These are phyloP conservation scores for Dicentrarchus labrax DNA, from an alignment of 2,113 vertebrate species.

Conservation along the genomic window DNA sequence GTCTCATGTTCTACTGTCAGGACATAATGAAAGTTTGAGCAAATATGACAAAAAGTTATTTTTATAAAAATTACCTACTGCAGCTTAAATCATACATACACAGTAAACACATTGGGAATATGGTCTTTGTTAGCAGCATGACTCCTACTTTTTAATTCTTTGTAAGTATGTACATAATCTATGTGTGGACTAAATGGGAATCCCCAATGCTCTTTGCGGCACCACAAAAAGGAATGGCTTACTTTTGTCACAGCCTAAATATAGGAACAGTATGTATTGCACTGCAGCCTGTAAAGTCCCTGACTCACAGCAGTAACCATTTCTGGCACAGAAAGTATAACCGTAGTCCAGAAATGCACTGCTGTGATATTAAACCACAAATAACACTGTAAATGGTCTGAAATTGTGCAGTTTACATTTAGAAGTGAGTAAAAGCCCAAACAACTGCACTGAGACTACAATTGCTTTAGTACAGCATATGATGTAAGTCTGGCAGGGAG, in stretches of 20 bases:
- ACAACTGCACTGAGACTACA: neutral
- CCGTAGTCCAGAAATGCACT: neutral
- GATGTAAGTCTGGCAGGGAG: neutral
- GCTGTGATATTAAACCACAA: neutral
- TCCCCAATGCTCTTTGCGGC: constrained; percentile 30
- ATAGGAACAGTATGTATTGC: constrained; percentile 54
- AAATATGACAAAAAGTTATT: too few relatives aligned
- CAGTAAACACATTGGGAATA: neutral
- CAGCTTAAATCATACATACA: neutral
- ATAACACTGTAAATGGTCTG: neutral
- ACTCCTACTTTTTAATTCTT: neutral
- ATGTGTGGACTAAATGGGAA: constrained; percentile 21
- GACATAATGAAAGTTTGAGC: too few relatives aligned
- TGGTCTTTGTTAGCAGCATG: neutral
- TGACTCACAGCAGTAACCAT: constrained; percentile 38
- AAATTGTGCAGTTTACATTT: neutral
- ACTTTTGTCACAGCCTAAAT: constrained; percentile 68
- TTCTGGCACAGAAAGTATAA: constrained; percentile 14
- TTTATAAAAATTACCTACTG: too few relatives aligned
- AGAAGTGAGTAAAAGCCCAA: neutral
- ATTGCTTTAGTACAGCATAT: neutral
- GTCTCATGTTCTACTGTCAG: too few relatives aligned
- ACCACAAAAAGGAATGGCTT: constrained; percentile 39
- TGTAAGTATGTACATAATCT: neutral
- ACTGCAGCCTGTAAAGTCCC: constrained; percentile 43